phyloP scores from a whole-genome alignment of 2,113 vertebrate genomes.

The Chionomys nivalis region DNA sequence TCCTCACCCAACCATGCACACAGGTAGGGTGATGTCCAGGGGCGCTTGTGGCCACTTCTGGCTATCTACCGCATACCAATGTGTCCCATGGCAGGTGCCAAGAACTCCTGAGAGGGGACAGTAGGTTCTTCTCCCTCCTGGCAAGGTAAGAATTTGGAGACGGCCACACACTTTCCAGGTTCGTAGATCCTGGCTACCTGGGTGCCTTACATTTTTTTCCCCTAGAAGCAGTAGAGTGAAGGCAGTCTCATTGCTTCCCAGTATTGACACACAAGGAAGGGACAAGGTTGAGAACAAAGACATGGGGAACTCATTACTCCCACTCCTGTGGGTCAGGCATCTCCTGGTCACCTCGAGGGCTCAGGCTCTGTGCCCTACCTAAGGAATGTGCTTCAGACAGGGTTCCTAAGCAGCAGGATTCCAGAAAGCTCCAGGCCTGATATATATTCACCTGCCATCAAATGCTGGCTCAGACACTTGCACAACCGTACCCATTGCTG shows the following conservation, averaged over 20 bases:
- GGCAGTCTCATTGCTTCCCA: background rate
- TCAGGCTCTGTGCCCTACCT: accelerated
- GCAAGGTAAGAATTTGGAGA: background rate
- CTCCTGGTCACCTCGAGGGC: background rate
- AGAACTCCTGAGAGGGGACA: accelerated
- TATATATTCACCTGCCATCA: accelerated
- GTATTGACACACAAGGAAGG: accelerated
- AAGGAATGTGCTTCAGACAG: accelerated
- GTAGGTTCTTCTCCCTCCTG: background rate
- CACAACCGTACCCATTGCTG: background rate
- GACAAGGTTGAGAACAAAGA: accelerated
- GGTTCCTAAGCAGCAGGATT: too few species aligned
- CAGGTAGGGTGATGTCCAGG: accelerated
- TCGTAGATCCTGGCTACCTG: background rate
- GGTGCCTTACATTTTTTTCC: background rate
- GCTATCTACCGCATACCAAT: accelerated
- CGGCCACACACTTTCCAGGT: accelerated
- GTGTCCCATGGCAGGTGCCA: background rate
- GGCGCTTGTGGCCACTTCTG: too few species aligned
- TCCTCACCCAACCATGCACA: background rate
- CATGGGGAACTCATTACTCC: accelerated
- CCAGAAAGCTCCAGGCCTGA: accelerated
- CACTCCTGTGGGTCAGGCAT: background rate
- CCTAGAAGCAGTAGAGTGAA: background rate
- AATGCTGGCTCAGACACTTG: background rate